Conservation (phyloP, 2,113 vertebrate species). For the Tragelaphus strepsiceros region DNA sequence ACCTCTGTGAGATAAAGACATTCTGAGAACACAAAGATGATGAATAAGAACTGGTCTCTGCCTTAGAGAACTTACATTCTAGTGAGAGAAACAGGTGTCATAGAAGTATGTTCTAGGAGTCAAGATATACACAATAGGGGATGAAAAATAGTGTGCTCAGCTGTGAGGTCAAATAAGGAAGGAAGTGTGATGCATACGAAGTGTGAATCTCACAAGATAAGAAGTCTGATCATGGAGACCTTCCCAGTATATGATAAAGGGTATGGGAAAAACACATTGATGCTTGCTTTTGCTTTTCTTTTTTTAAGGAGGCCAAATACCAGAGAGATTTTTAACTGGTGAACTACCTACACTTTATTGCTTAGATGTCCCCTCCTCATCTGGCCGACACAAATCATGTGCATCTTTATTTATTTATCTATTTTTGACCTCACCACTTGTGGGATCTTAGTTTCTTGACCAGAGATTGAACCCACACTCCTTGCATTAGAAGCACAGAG, state of each 20-base stretch:
- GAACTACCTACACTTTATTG: not conserved
- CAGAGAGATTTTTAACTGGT: not conserved
- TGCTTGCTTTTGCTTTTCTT: not conserved
- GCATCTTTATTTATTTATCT: not conserved
- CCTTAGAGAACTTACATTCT: not conserved
- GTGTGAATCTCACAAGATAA: not conserved
- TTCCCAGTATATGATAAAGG: not conserved
- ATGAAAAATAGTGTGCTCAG: not conserved
- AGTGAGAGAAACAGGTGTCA: not conserved
- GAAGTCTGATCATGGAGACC: not conserved
- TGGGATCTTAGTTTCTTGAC: not conserved
- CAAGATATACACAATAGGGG: rapidly evolving
- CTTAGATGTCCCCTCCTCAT: not conserved
- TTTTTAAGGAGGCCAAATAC: not conserved
- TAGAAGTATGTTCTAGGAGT: not conserved
- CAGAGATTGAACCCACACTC: not conserved
- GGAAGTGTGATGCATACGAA: rapidly evolving
- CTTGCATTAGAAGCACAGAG: not conserved
- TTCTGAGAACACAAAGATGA: not conserved
- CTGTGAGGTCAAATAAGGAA: not conserved
- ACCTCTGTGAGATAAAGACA: not conserved
- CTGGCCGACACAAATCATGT: not conserved
- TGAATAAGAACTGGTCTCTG: not conserved
- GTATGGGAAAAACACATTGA: not conserved
- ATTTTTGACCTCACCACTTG: not conserved